Base-by-base conservation (phyloP, 1,140 invertebrate genomes). In the Trinorchestia longiramus region DNA sequence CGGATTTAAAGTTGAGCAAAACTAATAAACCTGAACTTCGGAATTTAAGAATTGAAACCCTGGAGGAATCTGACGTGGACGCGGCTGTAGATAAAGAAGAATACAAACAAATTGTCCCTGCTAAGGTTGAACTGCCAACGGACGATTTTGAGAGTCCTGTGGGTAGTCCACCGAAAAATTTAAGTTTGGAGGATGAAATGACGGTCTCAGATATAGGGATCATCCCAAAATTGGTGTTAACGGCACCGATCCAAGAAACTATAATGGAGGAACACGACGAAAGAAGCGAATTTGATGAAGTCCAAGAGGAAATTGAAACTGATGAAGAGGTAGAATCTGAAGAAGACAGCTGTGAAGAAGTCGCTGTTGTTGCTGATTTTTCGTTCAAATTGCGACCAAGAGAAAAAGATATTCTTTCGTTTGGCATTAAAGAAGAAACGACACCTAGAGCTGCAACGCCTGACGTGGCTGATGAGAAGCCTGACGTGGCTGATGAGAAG, bases 401-500 rank as follows among this genome's bases (percentile, higher is more conserved):
- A 47, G 92, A 94, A n/a, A 94, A 45, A 45, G 92, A 94, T 47
- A 94, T 19, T 1, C 92, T 94, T 3, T 45, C 43, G 8, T 94
- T 94, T 40, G 92, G 92, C 40, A 94, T 94, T 36, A 94, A 47
- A 43, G 92, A 94, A 47, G 92, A 94, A 47, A 94, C 92, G 8
- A 40, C 92, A 6, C 47, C 92, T 23, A 43, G 43, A 40, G 43
- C 92, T 90, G 17, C 41, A 3, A 8, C 28, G 4, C 88, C 88
- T 90, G 88, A 42, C 41, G 36, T 17, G n/a, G 41, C 41, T 41
- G 11, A 94, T 47, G 62, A 36, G 47, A 53, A 53, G 4, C 88
- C 88, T 90, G 88, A 42, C 41, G 36, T 17, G n/a, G 41, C 41
- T 41, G 11, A 94, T 47, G 62, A 36, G n/a, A n/a, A n/a, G 4